Base-by-base conservation (phyloP, 1,140 invertebrate genomes). In the Drosophila bipectinata region DNA sequence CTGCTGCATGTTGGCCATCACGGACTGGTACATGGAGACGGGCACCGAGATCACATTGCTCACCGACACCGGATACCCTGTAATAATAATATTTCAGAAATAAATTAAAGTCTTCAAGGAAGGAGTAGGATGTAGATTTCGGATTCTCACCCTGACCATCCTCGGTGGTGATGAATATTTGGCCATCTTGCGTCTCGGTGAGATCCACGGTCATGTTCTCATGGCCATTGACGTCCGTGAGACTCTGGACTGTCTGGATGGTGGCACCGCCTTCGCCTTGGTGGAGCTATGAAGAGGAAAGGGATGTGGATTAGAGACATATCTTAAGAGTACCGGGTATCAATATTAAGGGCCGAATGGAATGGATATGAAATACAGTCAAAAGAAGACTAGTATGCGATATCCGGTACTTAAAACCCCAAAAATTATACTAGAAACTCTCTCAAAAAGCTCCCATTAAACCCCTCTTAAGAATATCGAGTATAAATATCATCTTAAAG, bases 11-110 rank as follows among this genome's bases (percentile, higher is more conserved):
- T 97, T 98, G 24, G 97, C 97, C 81, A 98, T 97, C 93, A 99
- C 97, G 41, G 97, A 97, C 92, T 99, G 98, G 93, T 99, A 99
- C 96, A 99, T 98, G 24, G 97, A 97, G 53, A 99, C 97, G 49
- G 98, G 98, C 66, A 99, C 96, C 39, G 97, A 98, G 80, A 99
- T 98, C 92, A 99, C 98, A 45, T 98, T 97, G 84, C 97, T 98
- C 67, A 98, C 97, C 62, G 96, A 96, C 53, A 97, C 95, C 15
- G 95, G 96, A 94, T 95, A 97, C 55, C 95, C 95, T 95, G 93
- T 57, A 93, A 39, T 3, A 10, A 1, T 28, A 1, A 28, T 21
- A 21, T 28, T 28, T 28, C 1, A 28, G 26, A 28, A 7, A 7
- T 28, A 7, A 28, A 6, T 28, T 6, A 5, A 0, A 28, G 4